Evolutionary conservation across 2,888 invertebrate species (phyloP), one percentile per base, ranked within the genome.

Genomic region (Apoderus coryli): DNA sequence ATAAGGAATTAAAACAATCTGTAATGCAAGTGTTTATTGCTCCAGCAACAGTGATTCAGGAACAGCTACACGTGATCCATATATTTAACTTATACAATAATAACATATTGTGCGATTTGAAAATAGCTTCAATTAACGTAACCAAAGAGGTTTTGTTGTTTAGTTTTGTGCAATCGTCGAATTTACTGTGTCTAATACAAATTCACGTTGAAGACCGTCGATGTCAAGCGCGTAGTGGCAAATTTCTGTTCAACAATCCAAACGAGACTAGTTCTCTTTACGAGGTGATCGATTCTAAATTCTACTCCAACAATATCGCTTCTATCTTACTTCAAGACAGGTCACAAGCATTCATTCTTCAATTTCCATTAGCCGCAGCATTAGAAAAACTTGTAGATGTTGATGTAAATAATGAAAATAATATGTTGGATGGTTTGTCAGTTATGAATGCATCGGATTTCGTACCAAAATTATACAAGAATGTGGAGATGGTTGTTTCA

Each of bases 261-360:
- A 37, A 36, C 3, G 22, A n/a, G 4, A 33, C 25, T 16, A 49
- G 44, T 15, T 51, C 56, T 24, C 52, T 60, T 37, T 53, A 72
- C 35, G 48, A 58, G 32, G 60, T 80, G 25, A 54, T 72, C 14
- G 82, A 85, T 53, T 49, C 80, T 14, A 75, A 84, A 50, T 82
- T 84, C 55, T 86, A 85, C 56, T 76, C 75, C 0, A 50, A 65
- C 25, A 72, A 72, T 36, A 71, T 72, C 31, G 51, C 86, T 11
- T 82, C 85, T n/a, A 54, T 85, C 15, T 56, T 86, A 10, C 54
- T 76, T 10, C 67, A 71, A 52, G 70, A 71, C 42, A 48, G 48
- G 25, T 24, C 50, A 48, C 40, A 57, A 51, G 50, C 46, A 3
- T 37, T 50, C 11, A 39, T 56, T 12, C 45, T 46, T 14, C 56